Evolutionary conservation across 2,888 invertebrate genomes (phyloP).

Genomic region (Polymixis lichenea): DNA sequence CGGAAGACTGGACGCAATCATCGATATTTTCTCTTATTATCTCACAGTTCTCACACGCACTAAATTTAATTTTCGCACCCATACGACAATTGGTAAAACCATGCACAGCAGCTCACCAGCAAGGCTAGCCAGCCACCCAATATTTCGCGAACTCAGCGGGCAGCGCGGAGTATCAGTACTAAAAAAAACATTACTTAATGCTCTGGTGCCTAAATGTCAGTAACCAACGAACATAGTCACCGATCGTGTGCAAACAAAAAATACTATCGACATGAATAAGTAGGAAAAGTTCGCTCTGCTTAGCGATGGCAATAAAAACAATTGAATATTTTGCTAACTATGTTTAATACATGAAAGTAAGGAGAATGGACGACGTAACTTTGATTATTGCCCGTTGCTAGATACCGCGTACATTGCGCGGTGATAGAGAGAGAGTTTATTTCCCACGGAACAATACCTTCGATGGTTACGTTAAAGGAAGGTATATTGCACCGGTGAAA

Average conservation of each 20-base stretch:
- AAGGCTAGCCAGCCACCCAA: background rate
- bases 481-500: slow-evolving; percentile 77
- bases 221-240: slow-evolving; percentile 37
- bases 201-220: slow-evolving; percentile 41
- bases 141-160: slow-evolving; percentile 15
- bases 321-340: slow-evolving; percentile 68
- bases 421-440: slow-evolving; percentile 60
- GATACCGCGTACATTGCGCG: slow-evolving; percentile 71
- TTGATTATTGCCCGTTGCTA: slow-evolving; percentile 65
- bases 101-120: background rate
- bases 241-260: slow-evolving; percentile 50
- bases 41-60: background rate
- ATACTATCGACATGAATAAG: slow-evolving; percentile 51
- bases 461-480: slow-evolving; percentile 79
- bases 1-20: slow-evolving; percentile 1
- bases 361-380: slow-evolving; percentile 71
- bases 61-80: background rate
- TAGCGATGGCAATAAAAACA: slow-evolving; percentile 68
- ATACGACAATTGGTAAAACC: background rate
- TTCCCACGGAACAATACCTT: slow-evolving; percentile 78
- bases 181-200: slow-evolving; percentile 52
- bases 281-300: slow-evolving; percentile 59
- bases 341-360: slow-evolving; percentile 75
- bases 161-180: slow-evolving; percentile 8
- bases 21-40: background rate